A percentile compares a stretch with the other conserved stretches of the same genome.
Evolutionary conservation across 2,797 vertebrate species (phyloP).

Genomic region (Mus spretus): DNA sequence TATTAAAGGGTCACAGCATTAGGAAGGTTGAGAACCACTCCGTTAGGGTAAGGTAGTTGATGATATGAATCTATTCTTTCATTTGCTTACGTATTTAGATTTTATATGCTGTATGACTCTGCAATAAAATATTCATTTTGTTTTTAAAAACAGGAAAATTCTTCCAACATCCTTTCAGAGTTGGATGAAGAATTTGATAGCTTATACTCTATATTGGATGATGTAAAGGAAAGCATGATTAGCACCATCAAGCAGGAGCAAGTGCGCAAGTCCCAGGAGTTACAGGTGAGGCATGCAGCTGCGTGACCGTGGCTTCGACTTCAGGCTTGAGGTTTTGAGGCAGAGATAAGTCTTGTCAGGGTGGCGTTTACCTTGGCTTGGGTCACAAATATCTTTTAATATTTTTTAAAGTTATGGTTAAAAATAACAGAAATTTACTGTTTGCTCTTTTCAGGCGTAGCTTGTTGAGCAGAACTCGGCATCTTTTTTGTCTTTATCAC

Average conservation of each 20-base stretch:
- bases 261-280: constrained; percentile 90
- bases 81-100: constrained; percentile 6
- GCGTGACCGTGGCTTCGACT: neutral
- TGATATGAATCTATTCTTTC: neutral
- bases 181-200: constrained; percentile 95
- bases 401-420: constrained; percentile 3
- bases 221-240: constrained; percentile 93
- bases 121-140: constrained; percentile 61
- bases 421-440: constrained; percentile 15
- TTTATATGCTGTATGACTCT: constrained; percentile 42
- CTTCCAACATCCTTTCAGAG: constrained; percentile 92
- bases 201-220: constrained; percentile 91
- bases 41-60: neutral
- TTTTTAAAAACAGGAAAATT: constrained; percentile 91
- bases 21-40: neutral
- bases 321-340: constrained; percentile 27
- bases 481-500: constrained; percentile 23
- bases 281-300: constrained; percentile 89
- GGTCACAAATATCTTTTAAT: neutral
- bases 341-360: constrained; percentile 1
- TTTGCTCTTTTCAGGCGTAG: neutral
- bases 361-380: constrained; percentile 46
- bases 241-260: constrained; percentile 92
- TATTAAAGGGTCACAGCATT: neutral
- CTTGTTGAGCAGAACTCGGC: neutral